Percentiles rank a stretch among this genome's conserved stretches.
Evolutionary conservation across 2,797 vertebrate species (phyloP).

Genomic region (Coluber constrictor): DNA sequence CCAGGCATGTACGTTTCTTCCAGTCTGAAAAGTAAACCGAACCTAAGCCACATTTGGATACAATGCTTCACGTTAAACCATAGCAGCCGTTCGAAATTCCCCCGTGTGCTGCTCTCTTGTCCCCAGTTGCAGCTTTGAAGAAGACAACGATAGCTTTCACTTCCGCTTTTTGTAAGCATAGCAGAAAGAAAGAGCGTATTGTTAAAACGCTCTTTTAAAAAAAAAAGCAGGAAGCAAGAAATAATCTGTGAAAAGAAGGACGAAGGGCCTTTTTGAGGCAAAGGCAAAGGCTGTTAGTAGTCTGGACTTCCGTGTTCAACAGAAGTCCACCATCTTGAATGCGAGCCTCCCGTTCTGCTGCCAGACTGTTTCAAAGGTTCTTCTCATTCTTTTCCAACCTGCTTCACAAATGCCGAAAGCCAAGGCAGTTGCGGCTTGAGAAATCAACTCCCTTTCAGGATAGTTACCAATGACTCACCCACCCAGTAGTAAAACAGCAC

Average conservation of each 20-base stretch:
- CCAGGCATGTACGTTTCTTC: not conserved
- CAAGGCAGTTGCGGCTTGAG: too few relatives aligned
- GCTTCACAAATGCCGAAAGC: too few relatives aligned
- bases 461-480: not conserved
- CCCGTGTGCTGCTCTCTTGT: not conserved
- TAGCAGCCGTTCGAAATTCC: too few relatives aligned
- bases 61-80: not conserved
- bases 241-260: not conserved
- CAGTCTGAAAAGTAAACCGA: not conserved
- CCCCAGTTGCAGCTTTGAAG: not conserved
- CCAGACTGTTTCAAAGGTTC: not conserved
- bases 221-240: not conserved
- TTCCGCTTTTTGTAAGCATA: not conserved
- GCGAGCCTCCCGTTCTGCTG: not conserved
- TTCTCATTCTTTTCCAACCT: not conserved
- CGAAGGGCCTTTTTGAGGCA: not conserved
- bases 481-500: not conserved
- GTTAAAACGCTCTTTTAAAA: not conserved
- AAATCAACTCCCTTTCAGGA: not conserved
- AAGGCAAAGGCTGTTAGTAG: not conserved
- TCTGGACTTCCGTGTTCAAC: too few relatives aligned
- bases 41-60: not conserved
- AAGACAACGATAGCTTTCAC: not conserved
- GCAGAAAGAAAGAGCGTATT: not conserved
- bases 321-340: not conserved